Conservation (phyloP, 2,888 invertebrate genomes). For the Ischnus inquisitorius region DNA sequence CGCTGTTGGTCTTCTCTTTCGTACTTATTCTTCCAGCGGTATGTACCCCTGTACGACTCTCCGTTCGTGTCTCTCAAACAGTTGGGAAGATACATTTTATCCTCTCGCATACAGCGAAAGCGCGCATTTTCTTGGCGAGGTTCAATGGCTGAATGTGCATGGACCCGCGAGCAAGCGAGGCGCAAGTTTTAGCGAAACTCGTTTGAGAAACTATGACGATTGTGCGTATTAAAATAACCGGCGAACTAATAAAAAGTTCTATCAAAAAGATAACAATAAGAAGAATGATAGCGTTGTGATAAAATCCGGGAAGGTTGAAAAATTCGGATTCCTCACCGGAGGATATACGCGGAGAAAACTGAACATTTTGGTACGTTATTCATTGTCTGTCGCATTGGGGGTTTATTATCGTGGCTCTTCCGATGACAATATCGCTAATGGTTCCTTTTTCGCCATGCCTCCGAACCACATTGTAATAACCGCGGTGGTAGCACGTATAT, state of each 20-base stretch:
- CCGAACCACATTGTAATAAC: too few relatives aligned
- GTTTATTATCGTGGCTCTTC: too few relatives aligned
- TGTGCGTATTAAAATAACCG: conserved; percentile 20
- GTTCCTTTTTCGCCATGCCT: too few relatives aligned
- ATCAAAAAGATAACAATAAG: conserved; percentile 24
- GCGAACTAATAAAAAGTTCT: conserved; percentile 32
- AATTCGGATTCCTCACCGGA: neutral
- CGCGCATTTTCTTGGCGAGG: neutral
- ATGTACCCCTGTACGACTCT: conserved; percentile 27
- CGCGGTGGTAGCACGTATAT: too few relatives aligned
- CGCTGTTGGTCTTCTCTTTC: conserved; percentile 51
- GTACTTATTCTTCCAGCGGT: conserved; percentile 54
- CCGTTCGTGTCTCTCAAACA: conserved; percentile 30
- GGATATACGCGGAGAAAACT: neutral
- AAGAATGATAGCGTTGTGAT: conserved; percentile 10
- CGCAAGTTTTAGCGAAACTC: neutral
- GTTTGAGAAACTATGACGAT: neutral
- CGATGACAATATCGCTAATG: too few relatives aligned
- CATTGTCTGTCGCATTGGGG: too few relatives aligned
- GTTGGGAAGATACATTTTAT: conserved; percentile 30
- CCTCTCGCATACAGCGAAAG: neutral
- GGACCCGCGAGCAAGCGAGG: conserved; percentile 15
- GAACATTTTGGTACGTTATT: too few relatives aligned
- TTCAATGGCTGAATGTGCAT: neutral
- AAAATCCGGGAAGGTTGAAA: conserved; percentile 14